These are phyloP conservation scores for Tapera naevia DNA, from an alignment of 2,797 vertebrate genomes.

Conservation along the genomic window DNA sequence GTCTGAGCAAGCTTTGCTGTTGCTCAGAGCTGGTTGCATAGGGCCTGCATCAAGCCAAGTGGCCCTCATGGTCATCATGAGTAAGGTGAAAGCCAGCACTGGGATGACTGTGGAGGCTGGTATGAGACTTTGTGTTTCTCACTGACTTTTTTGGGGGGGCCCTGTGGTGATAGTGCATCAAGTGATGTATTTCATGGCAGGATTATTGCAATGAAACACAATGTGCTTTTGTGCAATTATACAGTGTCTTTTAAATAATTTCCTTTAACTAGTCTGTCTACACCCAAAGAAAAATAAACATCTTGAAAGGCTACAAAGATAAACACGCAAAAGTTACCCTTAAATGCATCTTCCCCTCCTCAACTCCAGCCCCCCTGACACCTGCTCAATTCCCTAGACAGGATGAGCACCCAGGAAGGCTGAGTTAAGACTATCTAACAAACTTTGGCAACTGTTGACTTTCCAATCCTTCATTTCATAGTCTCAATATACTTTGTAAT, in stretches of 20 bases:
- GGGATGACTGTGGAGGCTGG: accelerated
- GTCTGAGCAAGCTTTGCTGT: not conserved
- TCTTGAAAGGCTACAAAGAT: not conserved
- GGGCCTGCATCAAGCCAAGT: accelerated
- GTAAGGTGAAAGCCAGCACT: not conserved
- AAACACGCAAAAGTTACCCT: not conserved
- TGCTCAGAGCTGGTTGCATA: accelerated
- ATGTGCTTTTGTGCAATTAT: slow-evolving; percentile 22
- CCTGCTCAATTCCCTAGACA: not conserved
- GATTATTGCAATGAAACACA: not conserved
- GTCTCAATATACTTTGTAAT: not conserved
- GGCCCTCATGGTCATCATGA: not conserved
- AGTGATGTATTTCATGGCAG: not conserved
- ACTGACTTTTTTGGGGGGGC: not conserved
- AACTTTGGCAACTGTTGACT: not conserved
- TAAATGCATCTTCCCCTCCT: not conserved
- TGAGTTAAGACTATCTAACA: not conserved
- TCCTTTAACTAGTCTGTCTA: not conserved
- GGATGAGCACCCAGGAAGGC: not conserved
- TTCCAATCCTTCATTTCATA: not conserved
- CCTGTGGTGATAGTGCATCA: accelerated
- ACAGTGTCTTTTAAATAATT: slow-evolving; percentile 13
- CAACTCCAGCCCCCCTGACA: not conserved
- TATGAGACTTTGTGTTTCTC: not conserved
- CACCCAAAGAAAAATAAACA: slow-evolving; percentile 26